Base-by-base conservation (phyloP, 2,797 vertebrate genomes). In the Pogoniulus pusillus region DNA sequence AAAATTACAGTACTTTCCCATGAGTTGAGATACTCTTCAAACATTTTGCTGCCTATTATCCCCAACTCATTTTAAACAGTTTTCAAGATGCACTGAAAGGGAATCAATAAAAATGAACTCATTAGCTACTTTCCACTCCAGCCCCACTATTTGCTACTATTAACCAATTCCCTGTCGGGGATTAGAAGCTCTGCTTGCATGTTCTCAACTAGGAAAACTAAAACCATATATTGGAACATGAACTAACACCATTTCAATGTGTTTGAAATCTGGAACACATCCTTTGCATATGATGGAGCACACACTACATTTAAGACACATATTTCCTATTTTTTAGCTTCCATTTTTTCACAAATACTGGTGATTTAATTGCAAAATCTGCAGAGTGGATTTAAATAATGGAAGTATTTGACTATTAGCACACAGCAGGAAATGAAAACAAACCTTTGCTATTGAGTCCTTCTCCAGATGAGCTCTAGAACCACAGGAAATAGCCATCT, bases 381-480 rank as follows among this genome's bases (percentile, higher is more conserved):
- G 30, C 62, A 57, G 4, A 45, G 19, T 1, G 23, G 32, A 80
- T 85, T 85, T 4, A 63, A 90, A 72, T 14, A 88, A 74, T 27
- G 22, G 51, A 86, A 90, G 13, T 43, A 62, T 43, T 65, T 68
- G 32, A 59, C 26, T 68, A 82, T 71, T 30, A 69, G 14, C 45
- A 72, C 14, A 66, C 4, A 82, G 14, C 6, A 86, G 47, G 6
- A 89, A 90, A 89, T 3, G 23, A 68, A 92, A 85, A 66, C 95
- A 95, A 97, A 99, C 99, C 98, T 99, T 97, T 93, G 99, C 98
- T 82, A 99, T 98, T 2, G 99, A 98, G 11, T 99, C 98, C 91
- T 99, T 93, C 93, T 99, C 98, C 93, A 99, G 93, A 91, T 99
- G 99, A 97, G 99, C 99, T 97, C 99, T 98, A 93, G 99, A 99